These are phyloP conservation scores for Polypedilum vanderplanki DNA, from an alignment of 1,140 invertebrate genomes.

Conservation along the genomic window DNA sequence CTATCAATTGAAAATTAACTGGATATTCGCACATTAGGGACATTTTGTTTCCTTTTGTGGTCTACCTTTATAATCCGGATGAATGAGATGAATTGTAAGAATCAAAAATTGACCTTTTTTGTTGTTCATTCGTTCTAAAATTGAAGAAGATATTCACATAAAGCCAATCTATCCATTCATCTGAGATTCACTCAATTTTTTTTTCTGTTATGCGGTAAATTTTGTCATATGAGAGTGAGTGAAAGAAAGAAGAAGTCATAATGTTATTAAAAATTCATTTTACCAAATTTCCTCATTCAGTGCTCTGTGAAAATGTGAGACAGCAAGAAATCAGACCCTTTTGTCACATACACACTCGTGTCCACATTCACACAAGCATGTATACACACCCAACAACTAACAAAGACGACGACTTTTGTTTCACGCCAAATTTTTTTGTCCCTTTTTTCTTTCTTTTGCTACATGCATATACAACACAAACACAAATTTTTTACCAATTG, in stretches of 20 bases:
- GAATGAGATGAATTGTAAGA: too few species aligned
- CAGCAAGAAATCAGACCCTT: background rate
- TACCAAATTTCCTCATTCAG: background rate
- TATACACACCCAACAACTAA: background rate
- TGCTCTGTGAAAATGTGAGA: background rate
- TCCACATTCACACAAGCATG: background rate
- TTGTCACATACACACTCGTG: background rate
- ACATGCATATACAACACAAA: background rate
- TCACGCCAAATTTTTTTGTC: background rate
- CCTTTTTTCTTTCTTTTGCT: background rate
- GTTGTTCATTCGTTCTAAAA: too few species aligned
- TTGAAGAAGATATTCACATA: too few species aligned
- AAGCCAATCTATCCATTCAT: too few species aligned
- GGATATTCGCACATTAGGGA: too few species aligned
- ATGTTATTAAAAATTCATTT: slow-evolving; percentile 29
- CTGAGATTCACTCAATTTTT: too few species aligned
- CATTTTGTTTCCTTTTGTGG: too few species aligned
- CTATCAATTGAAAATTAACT: too few species aligned
- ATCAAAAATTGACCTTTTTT: too few species aligned
- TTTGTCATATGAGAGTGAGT: background rate
- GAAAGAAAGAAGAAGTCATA: background rate
- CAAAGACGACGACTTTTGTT: background rate
- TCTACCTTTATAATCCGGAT: too few species aligned
- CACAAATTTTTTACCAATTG: background rate
- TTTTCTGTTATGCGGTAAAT: too few species aligned